Conservation (phyloP, 1,140 invertebrate genomes). For the Bombyx mori region ASM3026992v2 NC_085124.1:315501-316000, state of each 20-base stretch:
- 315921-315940: conserved; percentile 30
- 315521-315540: conserved; percentile 1
- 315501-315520: conserved; percentile 3
- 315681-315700: conserved; percentile 5
- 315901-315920: conserved; percentile 20
- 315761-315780: not conserved
- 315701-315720: not conserved
- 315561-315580: not conserved
- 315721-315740: not conserved
- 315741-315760: conserved; percentile 1
- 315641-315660: not conserved
- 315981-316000: conserved; percentile 5
- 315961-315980: conserved; percentile 37
- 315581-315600: conserved; percentile 2
- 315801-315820: conserved; percentile 1
- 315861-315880: conserved; percentile 1
- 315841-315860: conserved; percentile 1
- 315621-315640: not conserved
- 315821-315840: not conserved
- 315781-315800: conserved; percentile 2
- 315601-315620: not conserved
- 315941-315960: conserved; percentile 34
- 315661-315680: conserved; percentile 4
- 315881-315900: conserved; percentile 16
- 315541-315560: not conserved